Percentiles rank a stretch among this genome's conserved stretches.
These are phyloP conservation scores for Tamias sibiricus DNA, from an alignment of 2,113 vertebrate species.

Conservation along the genomic window DNA sequence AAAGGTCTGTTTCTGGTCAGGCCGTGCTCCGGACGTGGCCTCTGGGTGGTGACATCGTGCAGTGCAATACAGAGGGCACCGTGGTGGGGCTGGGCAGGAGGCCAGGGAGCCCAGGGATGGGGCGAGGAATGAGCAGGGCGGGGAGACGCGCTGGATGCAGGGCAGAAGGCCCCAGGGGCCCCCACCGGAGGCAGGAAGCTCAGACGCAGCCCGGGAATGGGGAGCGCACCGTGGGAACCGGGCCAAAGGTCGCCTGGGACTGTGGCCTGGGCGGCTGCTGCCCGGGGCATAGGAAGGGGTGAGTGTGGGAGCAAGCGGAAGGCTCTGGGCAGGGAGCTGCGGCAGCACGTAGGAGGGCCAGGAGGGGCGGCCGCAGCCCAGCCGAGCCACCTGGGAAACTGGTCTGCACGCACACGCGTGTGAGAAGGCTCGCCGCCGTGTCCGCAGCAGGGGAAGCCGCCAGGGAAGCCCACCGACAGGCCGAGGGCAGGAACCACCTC, in stretches of 20 bases:
- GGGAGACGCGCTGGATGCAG: neutral
- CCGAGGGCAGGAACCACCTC: rapidly evolving
- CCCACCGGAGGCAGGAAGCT: neutral
- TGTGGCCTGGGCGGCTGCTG: neutral
- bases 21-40: neutral
- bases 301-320: neutral
- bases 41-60: neutral
- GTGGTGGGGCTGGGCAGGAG: neutral
- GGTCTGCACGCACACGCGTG: no score
- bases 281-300: neutral
- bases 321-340: neutral
- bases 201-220: neutral
- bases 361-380: neutral
- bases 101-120: neutral
- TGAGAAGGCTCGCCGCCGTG: rapidly evolving
- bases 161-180: neutral
- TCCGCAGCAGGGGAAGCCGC: neutral
- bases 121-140: neutral
- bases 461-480: rapidly evolving
- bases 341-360: neutral
- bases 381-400: neutral
- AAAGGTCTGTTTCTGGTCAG: neutral
- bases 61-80: no score
- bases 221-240: neutral
- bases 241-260: neutral